A percentile compares a stretch with the other conserved stretches of the same genome.
These are phyloP conservation scores for Calonectris borealis DNA, from an alignment of 2,113 vertebrate species.

Conservation along the genomic window DNA sequence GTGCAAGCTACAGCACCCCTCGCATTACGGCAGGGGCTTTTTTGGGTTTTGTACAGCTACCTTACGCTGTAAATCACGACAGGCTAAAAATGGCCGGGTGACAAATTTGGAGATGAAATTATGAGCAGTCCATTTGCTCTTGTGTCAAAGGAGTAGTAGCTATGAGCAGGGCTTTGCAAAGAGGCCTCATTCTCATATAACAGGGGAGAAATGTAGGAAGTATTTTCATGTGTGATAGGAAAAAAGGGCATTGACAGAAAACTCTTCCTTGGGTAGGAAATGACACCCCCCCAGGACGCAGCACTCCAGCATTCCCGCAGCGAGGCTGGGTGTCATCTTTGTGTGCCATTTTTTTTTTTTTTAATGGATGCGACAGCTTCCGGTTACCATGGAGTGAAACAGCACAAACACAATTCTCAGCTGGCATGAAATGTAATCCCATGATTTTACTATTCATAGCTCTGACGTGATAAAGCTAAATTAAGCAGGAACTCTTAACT, in stretches of 20 bases:
- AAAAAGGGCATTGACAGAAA: not conserved
- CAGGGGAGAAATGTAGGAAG: not conserved
- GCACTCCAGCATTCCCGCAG: accelerated
- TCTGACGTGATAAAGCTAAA: slow-evolving; percentile 33
- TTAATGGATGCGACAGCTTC: not conserved
- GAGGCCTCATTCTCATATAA: accelerated
- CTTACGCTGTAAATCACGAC: not conserved
- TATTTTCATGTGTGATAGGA: accelerated
- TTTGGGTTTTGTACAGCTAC: not conserved
- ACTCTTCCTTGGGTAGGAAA: not conserved
- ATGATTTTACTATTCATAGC: slow-evolving; percentile 51
- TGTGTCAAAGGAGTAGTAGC: not conserved
- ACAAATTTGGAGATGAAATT: not conserved
- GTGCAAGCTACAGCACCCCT: not conserved
- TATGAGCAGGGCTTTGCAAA: not conserved
- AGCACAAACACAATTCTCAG: slow-evolving; percentile 39
- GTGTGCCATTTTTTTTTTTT: not conserved
- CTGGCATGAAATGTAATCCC: slow-evolving; percentile 41
- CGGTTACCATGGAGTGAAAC: slow-evolving; percentile 46
- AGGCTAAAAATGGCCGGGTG: slow-evolving; percentile 26
- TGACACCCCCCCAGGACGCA: accelerated
- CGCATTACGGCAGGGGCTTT: accelerated
- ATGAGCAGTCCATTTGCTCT: not conserved
- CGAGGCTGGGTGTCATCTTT: not conserved
- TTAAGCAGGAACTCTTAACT: slow-evolving; percentile 37